Evolutionary conservation across 2,113 vertebrate genomes (phyloP).

Genomic region (Dipodomys spectabilis): DNA sequence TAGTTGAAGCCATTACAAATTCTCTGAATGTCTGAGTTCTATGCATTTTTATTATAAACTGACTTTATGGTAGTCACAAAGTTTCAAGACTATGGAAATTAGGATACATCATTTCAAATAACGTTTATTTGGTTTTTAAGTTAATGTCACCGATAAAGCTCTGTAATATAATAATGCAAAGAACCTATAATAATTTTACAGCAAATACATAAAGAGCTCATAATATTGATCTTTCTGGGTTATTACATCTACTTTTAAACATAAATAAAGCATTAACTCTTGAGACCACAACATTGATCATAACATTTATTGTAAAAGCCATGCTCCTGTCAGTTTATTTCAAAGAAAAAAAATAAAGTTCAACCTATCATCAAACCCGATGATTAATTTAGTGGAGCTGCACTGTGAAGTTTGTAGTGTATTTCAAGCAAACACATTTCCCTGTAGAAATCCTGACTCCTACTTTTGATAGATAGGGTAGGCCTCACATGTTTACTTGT

Average conservation of each 20-base stretch:
- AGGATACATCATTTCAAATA: not conserved
- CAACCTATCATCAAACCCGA: constrained; percentile 70
- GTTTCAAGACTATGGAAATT: not conserved
- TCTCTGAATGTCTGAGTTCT: constrained; percentile 11
- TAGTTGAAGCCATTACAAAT: constrained; percentile 35
- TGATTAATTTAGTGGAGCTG: constrained; percentile 40
- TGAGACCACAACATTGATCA: constrained; percentile 71
- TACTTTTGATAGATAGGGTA: not conserved
- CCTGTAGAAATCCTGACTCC: not conserved
- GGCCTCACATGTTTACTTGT: not conserved
- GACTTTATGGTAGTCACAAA: not conserved
- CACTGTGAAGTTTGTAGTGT: constrained; percentile 10
- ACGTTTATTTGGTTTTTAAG: not conserved
- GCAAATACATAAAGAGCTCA: constrained; percentile 64
- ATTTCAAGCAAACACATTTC: constrained; percentile 24
- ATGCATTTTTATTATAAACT: constrained; percentile 19
- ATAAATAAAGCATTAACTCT: constrained; percentile 79
- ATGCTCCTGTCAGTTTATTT: constrained; percentile 50
- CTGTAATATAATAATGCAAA: constrained; percentile 63
- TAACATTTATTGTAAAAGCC: constrained; percentile 62
- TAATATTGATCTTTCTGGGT: constrained; percentile 78
- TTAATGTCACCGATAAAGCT: constrained; percentile 70
- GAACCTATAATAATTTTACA: constrained; percentile 64
- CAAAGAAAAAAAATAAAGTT: constrained; percentile 57
- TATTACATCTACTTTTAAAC: constrained; percentile 81